Conservation (phyloP, 35 echinoderm and acorn worm species). For the Patiria miniata region DNA sequence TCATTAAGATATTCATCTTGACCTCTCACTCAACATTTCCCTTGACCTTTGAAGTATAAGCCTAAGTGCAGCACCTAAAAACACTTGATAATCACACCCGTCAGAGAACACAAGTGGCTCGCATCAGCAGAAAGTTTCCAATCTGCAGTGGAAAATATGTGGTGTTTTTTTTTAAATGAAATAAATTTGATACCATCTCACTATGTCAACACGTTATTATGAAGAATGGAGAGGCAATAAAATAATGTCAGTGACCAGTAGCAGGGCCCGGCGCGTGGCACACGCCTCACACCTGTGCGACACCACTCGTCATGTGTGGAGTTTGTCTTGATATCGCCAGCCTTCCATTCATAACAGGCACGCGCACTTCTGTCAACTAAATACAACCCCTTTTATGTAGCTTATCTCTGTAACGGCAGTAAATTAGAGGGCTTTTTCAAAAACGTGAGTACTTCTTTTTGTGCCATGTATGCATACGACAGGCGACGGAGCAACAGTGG, state of each 20-base stretch:
- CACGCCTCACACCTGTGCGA: neutral
- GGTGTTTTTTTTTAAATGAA: too few relatives aligned
- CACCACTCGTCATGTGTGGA: neutral
- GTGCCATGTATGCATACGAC: neutral
- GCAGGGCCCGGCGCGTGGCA: neutral
- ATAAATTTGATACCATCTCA: too few relatives aligned
- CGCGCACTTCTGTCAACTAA: neutral
- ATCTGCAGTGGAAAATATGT: too few relatives aligned
- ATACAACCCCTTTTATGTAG: neutral
- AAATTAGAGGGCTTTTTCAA: neutral
- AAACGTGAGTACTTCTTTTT: neutral
- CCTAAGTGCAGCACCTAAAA: too few relatives aligned
- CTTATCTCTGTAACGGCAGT: neutral
- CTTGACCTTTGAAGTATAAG: too few relatives aligned
- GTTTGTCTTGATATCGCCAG: neutral
- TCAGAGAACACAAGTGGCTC: too few relatives aligned
- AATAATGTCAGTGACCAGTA: neutral
- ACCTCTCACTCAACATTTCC: too few relatives aligned
- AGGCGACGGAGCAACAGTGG: too few relatives aligned
- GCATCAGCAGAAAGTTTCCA: too few relatives aligned
- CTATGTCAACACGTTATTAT: neutral
- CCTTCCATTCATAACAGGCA: neutral
- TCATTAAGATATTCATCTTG: too few relatives aligned
- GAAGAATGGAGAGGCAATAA: neutral
- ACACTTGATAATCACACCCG: too few relatives aligned